Base-by-base conservation (phyloP, 1,140 invertebrate species). In the Sminthurides bifidus region DNA sequence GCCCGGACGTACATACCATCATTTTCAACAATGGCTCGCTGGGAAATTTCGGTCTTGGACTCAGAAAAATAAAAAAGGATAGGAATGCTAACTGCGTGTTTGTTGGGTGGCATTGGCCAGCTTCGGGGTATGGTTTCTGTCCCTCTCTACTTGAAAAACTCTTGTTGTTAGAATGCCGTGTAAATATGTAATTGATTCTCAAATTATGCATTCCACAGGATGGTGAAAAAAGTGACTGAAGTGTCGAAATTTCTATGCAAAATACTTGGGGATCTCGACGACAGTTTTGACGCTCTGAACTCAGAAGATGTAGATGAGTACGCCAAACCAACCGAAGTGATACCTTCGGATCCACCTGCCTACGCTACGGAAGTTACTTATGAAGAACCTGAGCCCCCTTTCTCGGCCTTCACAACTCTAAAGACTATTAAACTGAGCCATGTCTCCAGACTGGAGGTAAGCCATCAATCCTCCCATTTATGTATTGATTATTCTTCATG, bases 231-330 rank as follows among this genome's bases (percentile, higher is more conserved):
- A 10, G 17, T 46, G 24, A 6, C 44, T 6, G 44, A 21, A 4
- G 26, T 46, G 6, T 6, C 12, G 6, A 6, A 10, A 6, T 46
- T 46, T 27, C 26, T 46, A 8, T 26, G 5, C 8, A 46, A 46
- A 46, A 46, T 46, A 14, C 24, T 46, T 21, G 44, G 44, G 24
- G 24, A 46, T 17, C 44, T 46, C 21, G 44, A 46, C 24, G 10
- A 21, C 3, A 6, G 4, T 17, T 17, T 19, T 6, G 5, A 41
- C 8, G 6, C 8, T 27, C 17, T 21, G 3, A 27, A 46, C 5
- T 23, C 23, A 8, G 44, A 46, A 23, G 44, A 46, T 26, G 10
- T 8, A 26, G 12, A 12, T 23, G 12, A 46, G 6, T n/a, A n/a
- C n/a, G n/a, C n/a, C n/a, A n/a, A n/a, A n/a, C 21, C 10, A 15